These are phyloP conservation scores for Plebejus anna DNA, from an alignment of 2,888 invertebrate genomes.

Conservation along the genomic window DNA sequence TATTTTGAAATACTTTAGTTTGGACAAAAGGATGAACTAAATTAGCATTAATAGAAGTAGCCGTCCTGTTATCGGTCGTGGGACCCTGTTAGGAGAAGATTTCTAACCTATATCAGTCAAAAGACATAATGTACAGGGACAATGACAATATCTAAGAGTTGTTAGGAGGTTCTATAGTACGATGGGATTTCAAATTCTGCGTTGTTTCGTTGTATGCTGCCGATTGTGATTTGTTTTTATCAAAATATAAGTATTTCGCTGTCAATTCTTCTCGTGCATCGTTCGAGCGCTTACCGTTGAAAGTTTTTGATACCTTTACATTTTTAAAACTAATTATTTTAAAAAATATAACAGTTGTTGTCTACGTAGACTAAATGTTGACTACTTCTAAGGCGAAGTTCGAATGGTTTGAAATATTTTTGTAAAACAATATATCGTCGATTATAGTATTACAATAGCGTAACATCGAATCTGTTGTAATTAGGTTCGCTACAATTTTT, in stretches of 20 bases:
- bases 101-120: slow-evolving; percentile 49
- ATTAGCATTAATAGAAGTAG: slow-evolving; percentile 35
- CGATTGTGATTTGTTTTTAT: background rate
- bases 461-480: slow-evolving; percentile 30
- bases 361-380: slow-evolving; percentile 55
- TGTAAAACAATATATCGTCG: slow-evolving; percentile 26
- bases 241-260: slow-evolving; percentile 14
- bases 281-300: slow-evolving; percentile 39
- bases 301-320: slow-evolving; percentile 74
- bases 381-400: slow-evolving; percentile 73
- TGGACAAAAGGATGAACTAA: slow-evolving; percentile 45
- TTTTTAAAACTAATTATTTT: slow-evolving; percentile 63
- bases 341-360: slow-evolving; percentile 52
- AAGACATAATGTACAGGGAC: slow-evolving; percentile 67
- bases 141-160: slow-evolving; percentile 67
- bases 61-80: slow-evolving; percentile 38
- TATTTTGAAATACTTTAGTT: background rate
- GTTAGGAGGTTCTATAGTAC: slow-evolving; percentile 41
- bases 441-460: slow-evolving; percentile 27
- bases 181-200: slow-evolving; percentile 29
- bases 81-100: slow-evolving; percentile 27
- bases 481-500: slow-evolving; percentile 27
- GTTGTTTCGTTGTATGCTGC: slow-evolving; percentile 18
- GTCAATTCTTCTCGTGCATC: slow-evolving; percentile 28
- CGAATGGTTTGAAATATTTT: slow-evolving; percentile 43